These are phyloP conservation scores for Centrocercus urophasianus DNA, from an alignment of 2,113 vertebrate species.

Conservation along the genomic window DNA sequence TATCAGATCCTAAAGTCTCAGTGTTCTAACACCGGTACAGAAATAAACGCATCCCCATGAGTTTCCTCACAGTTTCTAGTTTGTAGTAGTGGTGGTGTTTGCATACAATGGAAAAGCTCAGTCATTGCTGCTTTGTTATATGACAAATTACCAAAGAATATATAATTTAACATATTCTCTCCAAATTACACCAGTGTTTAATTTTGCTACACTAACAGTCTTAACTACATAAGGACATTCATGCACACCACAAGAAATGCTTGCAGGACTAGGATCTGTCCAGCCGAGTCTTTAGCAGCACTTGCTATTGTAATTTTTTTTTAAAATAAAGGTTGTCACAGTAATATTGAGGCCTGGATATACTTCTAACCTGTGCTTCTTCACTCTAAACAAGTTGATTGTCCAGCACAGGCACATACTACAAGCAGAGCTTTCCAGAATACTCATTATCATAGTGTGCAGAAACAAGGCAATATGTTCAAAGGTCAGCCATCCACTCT, in stretches of 20 bases:
- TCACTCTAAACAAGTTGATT: not conserved
- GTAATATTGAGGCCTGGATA: not conserved
- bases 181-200: not conserved
- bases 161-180: not conserved
- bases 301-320: not conserved
- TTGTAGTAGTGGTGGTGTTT: not conserved
- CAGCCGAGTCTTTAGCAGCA: not conserved
- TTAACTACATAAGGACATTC: not conserved
- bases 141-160: not conserved
- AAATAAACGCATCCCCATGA: not conserved
- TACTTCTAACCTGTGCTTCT: not conserved
- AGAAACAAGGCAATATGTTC: not conserved
- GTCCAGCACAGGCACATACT: not conserved
- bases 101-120: not conserved
- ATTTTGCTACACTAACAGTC: not conserved
- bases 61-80: not conserved
- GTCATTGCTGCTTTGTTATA: not conserved
- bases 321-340: not conserved
- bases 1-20: not conserved
- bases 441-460: not conserved
- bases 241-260: not conserved
- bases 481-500: constrained; percentile 30
- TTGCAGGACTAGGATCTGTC: not conserved
- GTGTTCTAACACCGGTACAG: not conserved
- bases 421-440: not conserved